These are phyloP conservation scores for Oscheius onirici DNA, from an alignment of 2,888 invertebrate species.

Conservation along the genomic window DNA sequence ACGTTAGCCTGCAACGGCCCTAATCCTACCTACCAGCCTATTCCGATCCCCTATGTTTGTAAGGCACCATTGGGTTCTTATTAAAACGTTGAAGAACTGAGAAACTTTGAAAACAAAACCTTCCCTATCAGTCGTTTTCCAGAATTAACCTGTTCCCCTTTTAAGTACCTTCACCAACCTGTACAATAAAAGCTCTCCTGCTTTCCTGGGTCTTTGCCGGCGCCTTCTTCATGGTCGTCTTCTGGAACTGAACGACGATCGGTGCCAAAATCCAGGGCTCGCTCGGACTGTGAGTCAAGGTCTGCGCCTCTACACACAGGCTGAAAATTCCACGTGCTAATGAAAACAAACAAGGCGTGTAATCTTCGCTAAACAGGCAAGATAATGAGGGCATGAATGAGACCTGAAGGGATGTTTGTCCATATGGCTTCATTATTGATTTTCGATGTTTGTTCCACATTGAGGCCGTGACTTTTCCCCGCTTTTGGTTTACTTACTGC, in stretches of 20 bases:
- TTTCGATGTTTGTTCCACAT: constrained; percentile 16
- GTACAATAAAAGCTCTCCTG: constrained; percentile 29
- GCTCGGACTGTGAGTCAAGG: constrained; percentile 29
- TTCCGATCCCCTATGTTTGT: no score
- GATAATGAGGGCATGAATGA: not conserved
- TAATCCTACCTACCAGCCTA: no score
- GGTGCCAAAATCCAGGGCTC: constrained; percentile 52
- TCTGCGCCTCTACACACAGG: constrained; percentile 18
- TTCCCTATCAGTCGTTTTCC: no score
- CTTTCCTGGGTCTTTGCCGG: constrained; percentile 16
- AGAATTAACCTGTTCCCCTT: no score
- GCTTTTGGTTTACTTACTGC: not conserved
- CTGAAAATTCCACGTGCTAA: not conserved
- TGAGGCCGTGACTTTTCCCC: not conserved
- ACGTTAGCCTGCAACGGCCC: no score
- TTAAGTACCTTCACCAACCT: constrained; percentile 7
- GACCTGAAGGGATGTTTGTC: not conserved
- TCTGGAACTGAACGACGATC: constrained; percentile 47
- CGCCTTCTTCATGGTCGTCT: constrained; percentile 43
- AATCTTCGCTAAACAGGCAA: not conserved
- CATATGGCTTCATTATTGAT: constrained; percentile 4
- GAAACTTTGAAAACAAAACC: no score
- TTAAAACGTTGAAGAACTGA: no score
- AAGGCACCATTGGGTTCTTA: no score
- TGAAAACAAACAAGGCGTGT: not conserved